phyloP scores from a whole-genome alignment of 2,797 vertebrate species.

The Hybognathus amarus region DNA sequence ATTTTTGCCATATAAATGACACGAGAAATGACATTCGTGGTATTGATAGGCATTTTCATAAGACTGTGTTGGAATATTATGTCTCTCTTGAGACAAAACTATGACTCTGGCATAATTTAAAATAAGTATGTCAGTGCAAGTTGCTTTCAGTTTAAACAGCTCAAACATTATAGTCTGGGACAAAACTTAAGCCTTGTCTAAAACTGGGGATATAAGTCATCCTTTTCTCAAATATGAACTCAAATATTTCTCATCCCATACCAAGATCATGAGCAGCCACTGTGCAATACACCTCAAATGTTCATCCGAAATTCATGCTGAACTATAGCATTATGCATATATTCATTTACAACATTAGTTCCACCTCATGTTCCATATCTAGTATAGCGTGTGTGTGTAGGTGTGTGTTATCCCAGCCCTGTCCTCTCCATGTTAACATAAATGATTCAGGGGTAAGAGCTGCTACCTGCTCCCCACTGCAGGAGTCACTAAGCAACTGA shows the following conservation, averaged over 20 bases:
- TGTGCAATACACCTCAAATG: neutral
- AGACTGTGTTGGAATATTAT: too few species aligned
- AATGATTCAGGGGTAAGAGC: conserved; percentile 87
- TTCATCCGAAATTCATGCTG: neutral
- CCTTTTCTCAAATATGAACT: neutral
- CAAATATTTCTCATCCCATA: neutral
- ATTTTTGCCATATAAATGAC: too few species aligned
- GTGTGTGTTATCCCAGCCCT: conserved; percentile 40
- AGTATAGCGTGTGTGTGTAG: conserved; percentile 31
- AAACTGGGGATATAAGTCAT: neutral
- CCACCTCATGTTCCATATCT: neutral
- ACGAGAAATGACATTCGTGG: too few species aligned
- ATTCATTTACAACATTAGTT: neutral
- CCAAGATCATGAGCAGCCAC: neutral
- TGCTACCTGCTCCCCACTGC: conserved; percentile 77
- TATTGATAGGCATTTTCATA: too few species aligned
- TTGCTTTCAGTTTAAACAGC: neutral
- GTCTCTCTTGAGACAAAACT: neutral
- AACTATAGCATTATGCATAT: neutral
- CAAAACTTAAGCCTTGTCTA: neutral
- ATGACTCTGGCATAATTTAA: neutral
- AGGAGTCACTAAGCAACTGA: conserved; percentile 89
- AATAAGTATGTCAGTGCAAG: neutral
- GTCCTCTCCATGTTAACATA: conserved; percentile 69
- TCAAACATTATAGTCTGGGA: too few species aligned